Evolutionary conservation across 2,113 vertebrate species (phyloP), one percentile per base, ranked within the genome.

Genomic region (Poeciliopsis retropinna): DNA sequence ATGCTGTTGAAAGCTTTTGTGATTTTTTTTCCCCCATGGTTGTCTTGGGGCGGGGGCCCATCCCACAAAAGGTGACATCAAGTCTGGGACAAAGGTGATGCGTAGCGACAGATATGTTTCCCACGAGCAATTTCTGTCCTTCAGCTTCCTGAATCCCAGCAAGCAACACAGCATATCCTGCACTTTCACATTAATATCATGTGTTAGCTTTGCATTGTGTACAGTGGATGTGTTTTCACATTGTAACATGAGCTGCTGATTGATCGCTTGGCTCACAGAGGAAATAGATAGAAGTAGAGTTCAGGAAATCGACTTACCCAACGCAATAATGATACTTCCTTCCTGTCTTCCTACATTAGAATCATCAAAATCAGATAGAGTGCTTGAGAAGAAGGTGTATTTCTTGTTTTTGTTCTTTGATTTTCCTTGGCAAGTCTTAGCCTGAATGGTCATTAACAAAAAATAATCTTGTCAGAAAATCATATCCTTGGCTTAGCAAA

Each of bases 291-390:
- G 60, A 83, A 80, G 32, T 85, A 73, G 74, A 76, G 76, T 82
- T 60, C 86, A 90, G 90, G 88, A 92, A 91, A 92, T 89, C 85
- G 88, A 85, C 78, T 81, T 83, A 86, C 83, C 78, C 67, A 84
- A 84, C 39, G 3, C 85, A 79, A n/a, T 89, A 83, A 87, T 84
- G 84, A 89, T 81, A 86, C 87, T 88, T 91, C 83, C 88, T 91
- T 89, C 90, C 89, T 87, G 77, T 67, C 78, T 78, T 74, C 79
- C 81, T 87, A 44, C 60, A 78, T 83, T 74, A 86, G 76, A 65
- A 72, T 60, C 60, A 74, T 88, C 79, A 86, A 80, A 87, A 76
- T 87, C 78, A 87, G 82, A 90, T 65, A 74, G 17, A 29, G 63
- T 30, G 79, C 79, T 76, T 82, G 68, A 82, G 62, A 63, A 82